phyloP scores from a whole-genome alignment of 2,113 vertebrate species.

The Capricornis sumatraensis region DNA sequence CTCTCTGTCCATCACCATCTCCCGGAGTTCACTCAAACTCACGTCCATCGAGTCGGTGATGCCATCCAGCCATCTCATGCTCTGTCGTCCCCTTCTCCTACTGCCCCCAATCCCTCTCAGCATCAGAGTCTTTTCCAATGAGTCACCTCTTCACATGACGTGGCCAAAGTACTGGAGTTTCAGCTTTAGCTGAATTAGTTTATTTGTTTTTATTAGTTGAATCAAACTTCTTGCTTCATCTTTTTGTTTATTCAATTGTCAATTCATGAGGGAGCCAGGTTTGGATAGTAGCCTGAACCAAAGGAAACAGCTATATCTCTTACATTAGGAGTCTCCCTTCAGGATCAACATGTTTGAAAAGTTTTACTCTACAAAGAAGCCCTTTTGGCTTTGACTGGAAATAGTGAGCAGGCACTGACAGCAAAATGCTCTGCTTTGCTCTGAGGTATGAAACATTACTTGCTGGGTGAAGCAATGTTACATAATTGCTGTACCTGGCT shows the following conservation, averaged over 20 bases:
- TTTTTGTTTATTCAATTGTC: neutral
- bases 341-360: neutral
- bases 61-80: too few relatives aligned
- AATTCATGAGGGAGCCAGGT: neutral
- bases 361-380: neutral
- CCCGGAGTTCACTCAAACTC: too few relatives aligned
- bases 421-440: neutral
- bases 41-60: rapidly evolving
- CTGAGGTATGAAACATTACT: slow-evolving; percentile 55
- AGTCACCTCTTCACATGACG: too few relatives aligned
- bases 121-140: too few relatives aligned
- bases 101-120: too few relatives aligned
- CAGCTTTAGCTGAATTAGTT: neutral
- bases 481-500: slow-evolving; percentile 18
- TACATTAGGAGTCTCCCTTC: neutral
- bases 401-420: neutral
- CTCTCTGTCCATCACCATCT: too few relatives aligned
- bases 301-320: neutral
- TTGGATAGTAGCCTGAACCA: neutral
- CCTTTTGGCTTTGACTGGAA: neutral
- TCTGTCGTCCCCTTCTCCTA: too few relatives aligned
- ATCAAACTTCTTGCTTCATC: slow-evolving; percentile 34
- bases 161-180: too few relatives aligned
- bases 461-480: slow-evolving; percentile 40
- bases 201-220: slow-evolving; percentile 23